Evolutionary conservation across 2,113 vertebrate species (phyloP), one percentile per base, ranked within the genome.

Genomic region (Istiophorus platypterus): DNA sequence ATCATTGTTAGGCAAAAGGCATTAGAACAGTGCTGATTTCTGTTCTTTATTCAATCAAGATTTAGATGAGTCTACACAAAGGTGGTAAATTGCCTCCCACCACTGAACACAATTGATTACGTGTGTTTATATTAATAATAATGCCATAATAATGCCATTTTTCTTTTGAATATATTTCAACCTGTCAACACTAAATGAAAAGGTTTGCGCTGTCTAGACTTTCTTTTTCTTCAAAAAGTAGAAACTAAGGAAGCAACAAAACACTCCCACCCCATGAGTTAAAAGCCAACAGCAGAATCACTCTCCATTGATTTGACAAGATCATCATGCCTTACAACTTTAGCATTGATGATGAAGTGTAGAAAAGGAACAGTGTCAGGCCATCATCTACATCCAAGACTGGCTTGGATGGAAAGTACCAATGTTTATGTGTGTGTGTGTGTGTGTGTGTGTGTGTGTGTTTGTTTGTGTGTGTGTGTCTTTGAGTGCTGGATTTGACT

Each of bases 181-280:
- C 59, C 72, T 59, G 26, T 7, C 56, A 47, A 42, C 3, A 22
- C 4, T 42, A 29, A 57, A 20, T 24, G 2, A 27, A 52, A 22
- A 64, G 18, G 24, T 29, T 11, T 51, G 18, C 20, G 14, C 31
- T 66, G 11, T 20, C 5, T 5, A 34, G 22, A 3, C 22, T 69
- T 34, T 42, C 54, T 68, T 39, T 57, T n/a, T 51, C 52, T 42
- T 71, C 14, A 72, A 18, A 72, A 24, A 39, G 22, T 54, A 68
- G 29, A 26, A 27, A 70, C 29, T 39, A 26, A 52, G 58, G 57
- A 42, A 47, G 37, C 26, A 45, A 11, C 11, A 0, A 41, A 49
- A 76, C 20, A 57, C n/a, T 18, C 58, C 22, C 17, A 37, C 22
- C 12, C 39, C 51, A 24, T 29, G 7, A 27, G 7, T 26, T 29